Percentiles rank a stretch among this genome's conserved stretches.
phyloP scores from a whole-genome alignment of 2,797 vertebrate genomes.

The Orestias chungarensis region DNA sequence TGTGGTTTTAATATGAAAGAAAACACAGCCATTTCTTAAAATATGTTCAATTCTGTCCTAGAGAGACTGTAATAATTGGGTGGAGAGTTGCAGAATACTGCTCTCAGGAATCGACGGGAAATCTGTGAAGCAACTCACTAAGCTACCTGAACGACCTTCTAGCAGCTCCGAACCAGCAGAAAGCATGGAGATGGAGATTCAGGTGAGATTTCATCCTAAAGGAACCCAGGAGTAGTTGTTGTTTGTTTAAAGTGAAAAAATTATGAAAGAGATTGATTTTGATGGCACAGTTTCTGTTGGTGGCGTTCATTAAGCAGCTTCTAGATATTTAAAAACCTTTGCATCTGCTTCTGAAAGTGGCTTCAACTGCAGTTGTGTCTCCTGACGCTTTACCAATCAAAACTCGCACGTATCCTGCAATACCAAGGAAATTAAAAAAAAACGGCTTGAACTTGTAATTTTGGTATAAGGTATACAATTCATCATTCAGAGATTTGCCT shows the following conservation, averaged over 20 bases:
- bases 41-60: conserved; percentile 45
- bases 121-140: conserved; percentile 51
- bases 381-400: background rate
- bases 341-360: background rate
- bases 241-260: background rate
- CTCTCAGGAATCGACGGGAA: conserved; percentile 76
- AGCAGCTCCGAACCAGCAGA: conserved; percentile 37
- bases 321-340: background rate
- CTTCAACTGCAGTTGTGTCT: background rate
- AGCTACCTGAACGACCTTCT: conserved; percentile 8
- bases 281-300: background rate
- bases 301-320: background rate
- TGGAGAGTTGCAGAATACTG: conserved; percentile 78
- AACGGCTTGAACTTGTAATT: too few relatives aligned
- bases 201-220: conserved; percentile 47
- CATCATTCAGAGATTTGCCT: background rate
- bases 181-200: conserved; percentile 27
- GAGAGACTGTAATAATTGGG: conserved; percentile 84
- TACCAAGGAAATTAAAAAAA: too few relatives aligned
- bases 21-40: background rate
- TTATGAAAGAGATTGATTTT: background rate
- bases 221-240: background rate
- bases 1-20: background rate
- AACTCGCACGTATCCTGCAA: too few relatives aligned
- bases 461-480: too few relatives aligned